Base-by-base conservation (phyloP, 2,888 invertebrate genomes). In the Brachyptera putata region DNA sequence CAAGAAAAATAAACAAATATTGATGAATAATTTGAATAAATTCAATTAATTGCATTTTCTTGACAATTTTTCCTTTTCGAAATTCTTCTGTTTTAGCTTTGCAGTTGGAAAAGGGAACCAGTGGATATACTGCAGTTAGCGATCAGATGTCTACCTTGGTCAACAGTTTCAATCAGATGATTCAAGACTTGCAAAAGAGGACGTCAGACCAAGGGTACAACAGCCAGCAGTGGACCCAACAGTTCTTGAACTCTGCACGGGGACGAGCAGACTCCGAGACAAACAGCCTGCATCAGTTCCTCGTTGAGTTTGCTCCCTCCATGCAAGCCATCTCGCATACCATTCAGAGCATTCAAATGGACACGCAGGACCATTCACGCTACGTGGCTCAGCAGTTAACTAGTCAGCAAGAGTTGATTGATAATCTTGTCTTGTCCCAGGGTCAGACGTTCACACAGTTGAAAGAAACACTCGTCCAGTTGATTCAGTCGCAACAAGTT, bases 141-240 rank as follows among this genome's bases (percentile, higher is more conserved):
- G 64, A 66, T 21, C 65, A 66, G 58, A 66, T 68, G 57, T 65
- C 67, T 0, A 63, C 67, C 1, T 58, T 68, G 11, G 66, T 68
- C 49, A 58, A 64, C 18, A 63, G 64, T 30, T 62, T 66, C 7
- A 66, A 65, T n/a, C 57, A 61, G 21, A 62, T 66, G 36, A 63
- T 67, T 13, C 62, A 63, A 16, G 63, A 62, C 9, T 55, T 66
- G 25, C 65, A 67, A 46, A 64, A 62, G 22, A 58, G 61, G 21
- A 58, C 62, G 1, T 65, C 67, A 1, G 63, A 63, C 24, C 65
- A 66, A 65, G 66, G 65, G 18, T 61, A 63, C 25, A 50, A 58
- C n/a, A 58, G 64, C 9, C 67, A 67, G 39, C 59, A 61, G 48
- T 63, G 62, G 62, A 63, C 64, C 16, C 64, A 66, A 41, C 62